Percentiles rank a stretch among this genome's conserved stretches.
phyloP scores from a whole-genome alignment of 2,113 vertebrate genomes.

The Thryonomys swinderianus region DNA sequence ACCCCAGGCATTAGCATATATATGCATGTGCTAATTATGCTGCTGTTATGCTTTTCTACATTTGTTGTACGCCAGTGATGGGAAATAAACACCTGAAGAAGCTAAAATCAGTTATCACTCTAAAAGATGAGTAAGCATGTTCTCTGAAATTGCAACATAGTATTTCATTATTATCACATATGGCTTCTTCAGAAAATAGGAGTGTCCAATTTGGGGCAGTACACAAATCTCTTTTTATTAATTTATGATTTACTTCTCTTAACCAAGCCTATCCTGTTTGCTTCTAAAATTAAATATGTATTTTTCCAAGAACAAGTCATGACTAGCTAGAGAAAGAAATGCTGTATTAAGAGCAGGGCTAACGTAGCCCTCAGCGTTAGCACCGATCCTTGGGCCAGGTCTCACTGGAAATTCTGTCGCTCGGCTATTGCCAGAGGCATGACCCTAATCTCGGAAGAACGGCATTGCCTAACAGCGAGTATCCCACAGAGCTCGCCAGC shows the following conservation, averaged over 20 bases:
- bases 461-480: conserved; percentile 47
- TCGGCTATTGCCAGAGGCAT: conserved; percentile 38
- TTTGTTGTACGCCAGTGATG: conserved; percentile 66
- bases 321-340: conserved; percentile 47
- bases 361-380: conserved; percentile 38
- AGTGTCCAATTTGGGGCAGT: conserved; percentile 61
- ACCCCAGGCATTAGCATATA: conserved; percentile 9
- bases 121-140: conserved; percentile 79
- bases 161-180: conserved; percentile 71
- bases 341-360: not conserved
- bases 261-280: conserved; percentile 57
- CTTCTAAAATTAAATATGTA: conserved; percentile 50
- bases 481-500: conserved; percentile 57
- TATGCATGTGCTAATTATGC: not conserved
- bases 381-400: conserved; percentile 45
- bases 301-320: conserved; percentile 58
- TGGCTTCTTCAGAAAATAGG: conserved; percentile 66
- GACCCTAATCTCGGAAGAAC: conserved; percentile 38
- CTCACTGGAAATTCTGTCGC: conserved; percentile 34
- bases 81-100: conserved; percentile 75
- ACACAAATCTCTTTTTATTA: conserved; percentile 72
- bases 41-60: conserved; percentile 61
- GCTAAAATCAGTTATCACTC: conserved; percentile 65
- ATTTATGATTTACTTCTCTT: conserved; percentile 75
- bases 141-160: conserved; percentile 70